phyloP scores from a whole-genome alignment of 2,113 vertebrate species.

The Noctilio leporinus region DNA sequence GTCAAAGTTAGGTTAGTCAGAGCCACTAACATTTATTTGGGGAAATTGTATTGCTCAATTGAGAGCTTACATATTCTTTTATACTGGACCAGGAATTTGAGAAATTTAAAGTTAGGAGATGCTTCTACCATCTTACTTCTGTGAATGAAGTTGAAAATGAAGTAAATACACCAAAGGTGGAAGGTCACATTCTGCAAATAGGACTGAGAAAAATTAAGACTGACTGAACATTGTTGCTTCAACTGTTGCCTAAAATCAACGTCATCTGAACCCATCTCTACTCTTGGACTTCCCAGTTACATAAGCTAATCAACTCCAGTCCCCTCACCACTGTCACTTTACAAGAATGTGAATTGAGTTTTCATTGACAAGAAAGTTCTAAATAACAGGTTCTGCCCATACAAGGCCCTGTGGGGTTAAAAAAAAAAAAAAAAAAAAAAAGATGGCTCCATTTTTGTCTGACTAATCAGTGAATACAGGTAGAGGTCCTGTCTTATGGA shows the following conservation, averaged over 20 bases:
- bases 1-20: neutral
- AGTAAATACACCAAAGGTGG: neutral
- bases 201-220: neutral
- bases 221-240: rapidly evolving
- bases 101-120: neutral
- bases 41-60: neutral
- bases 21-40: neutral
- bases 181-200: neutral
- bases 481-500: neutral
- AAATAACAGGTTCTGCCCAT: neutral
- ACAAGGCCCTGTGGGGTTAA: too few relatives aligned
- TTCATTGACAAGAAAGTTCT: neutral
- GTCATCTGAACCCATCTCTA: neutral
- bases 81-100: neutral
- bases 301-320: neutral
- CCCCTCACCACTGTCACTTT: neutral
- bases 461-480: neutral
- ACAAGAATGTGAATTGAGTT: neutral
- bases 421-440: too few relatives aligned
- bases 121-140: neutral
- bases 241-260: neutral
- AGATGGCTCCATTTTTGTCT: neutral
- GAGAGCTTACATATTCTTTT: neutral
- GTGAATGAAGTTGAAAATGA: neutral
- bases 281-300: neutral